Conservation (phyloP, 2,888 invertebrate genomes). For the Tillus elongatus region DNA sequence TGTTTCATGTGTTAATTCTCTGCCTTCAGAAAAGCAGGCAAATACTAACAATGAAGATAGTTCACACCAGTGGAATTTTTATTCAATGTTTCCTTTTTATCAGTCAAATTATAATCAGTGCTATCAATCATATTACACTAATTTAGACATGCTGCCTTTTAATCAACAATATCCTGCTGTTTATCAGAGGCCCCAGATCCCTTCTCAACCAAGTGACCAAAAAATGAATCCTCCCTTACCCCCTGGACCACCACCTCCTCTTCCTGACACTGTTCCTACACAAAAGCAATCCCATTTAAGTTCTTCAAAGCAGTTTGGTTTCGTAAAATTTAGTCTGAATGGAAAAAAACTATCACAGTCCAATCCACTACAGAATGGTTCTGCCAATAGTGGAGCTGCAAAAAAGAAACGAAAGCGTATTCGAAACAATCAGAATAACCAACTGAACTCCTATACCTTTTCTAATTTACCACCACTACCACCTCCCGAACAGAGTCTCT, state of each 20-base stretch:
- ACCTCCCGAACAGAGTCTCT: constrained; percentile 42
- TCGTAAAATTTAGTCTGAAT: constrained; percentile 49
- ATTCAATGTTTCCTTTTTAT: no score
- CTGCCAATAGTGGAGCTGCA: constrained; percentile 45
- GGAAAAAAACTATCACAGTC: constrained; percentile 34
- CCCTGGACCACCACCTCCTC: constrained; percentile 47
- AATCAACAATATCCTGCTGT: background rate
- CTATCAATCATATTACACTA: background rate
- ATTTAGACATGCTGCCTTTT: background rate
- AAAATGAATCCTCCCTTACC: constrained; percentile 47
- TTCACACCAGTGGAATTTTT: no score
- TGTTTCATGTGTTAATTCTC: no score
- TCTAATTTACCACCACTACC: constrained; percentile 44
- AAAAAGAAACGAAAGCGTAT: constrained; percentile 74
- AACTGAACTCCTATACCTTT: constrained; percentile 27
- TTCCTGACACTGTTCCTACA: constrained; percentile 22
- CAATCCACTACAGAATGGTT: constrained; percentile 29
- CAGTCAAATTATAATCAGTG: background rate
- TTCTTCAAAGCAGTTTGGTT: constrained; percentile 42
- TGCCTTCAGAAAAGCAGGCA: no score
- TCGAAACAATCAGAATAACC: constrained; percentile 45
- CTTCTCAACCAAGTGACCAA: background rate
- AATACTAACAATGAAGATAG: no score
- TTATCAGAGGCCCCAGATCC: background rate
- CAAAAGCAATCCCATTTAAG: constrained; percentile 36